phyloP scores from a whole-genome alignment of 2,888 invertebrate genomes.

The Tipula helvola region DNA sequence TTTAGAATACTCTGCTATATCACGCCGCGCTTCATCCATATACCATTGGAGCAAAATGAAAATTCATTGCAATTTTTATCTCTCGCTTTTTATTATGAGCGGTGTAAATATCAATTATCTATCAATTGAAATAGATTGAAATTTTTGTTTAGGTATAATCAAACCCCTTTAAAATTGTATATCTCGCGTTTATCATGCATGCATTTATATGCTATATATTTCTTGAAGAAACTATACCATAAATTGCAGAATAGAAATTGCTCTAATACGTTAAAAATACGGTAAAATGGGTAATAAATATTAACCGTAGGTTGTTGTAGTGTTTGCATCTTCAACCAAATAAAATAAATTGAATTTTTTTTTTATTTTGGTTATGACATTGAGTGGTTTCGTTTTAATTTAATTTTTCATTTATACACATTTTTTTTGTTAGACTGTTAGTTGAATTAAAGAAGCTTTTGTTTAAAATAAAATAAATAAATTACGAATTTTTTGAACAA shows the following conservation, averaged over 20 bases:
- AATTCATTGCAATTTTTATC: not conserved
- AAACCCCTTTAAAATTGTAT: not conserved
- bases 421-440: not conserved
- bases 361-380: not conserved
- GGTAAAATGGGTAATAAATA: not conserved
- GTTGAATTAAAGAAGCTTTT: not conserved
- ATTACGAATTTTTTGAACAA: not conserved
- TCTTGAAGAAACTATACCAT: not conserved
- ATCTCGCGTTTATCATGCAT: not conserved
- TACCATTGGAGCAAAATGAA: not conserved
- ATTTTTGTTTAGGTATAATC: not conserved
- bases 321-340: not conserved
- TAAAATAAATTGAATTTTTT: not conserved
- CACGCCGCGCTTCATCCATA: not conserved
- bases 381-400: not conserved
- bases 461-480: not conserved
- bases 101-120: conserved; percentile 7
- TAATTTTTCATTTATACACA: not conserved
- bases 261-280: not conserved
- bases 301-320: not conserved
- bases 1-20: not conserved
- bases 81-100: not conserved
- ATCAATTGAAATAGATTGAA: not conserved
- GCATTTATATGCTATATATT: not conserved
- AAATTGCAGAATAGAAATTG: not conserved